These are phyloP conservation scores for Rhopalosiphum nymphaeae DNA, from an alignment of 2,888 invertebrate genomes.

Conservation along the genomic window DNA sequence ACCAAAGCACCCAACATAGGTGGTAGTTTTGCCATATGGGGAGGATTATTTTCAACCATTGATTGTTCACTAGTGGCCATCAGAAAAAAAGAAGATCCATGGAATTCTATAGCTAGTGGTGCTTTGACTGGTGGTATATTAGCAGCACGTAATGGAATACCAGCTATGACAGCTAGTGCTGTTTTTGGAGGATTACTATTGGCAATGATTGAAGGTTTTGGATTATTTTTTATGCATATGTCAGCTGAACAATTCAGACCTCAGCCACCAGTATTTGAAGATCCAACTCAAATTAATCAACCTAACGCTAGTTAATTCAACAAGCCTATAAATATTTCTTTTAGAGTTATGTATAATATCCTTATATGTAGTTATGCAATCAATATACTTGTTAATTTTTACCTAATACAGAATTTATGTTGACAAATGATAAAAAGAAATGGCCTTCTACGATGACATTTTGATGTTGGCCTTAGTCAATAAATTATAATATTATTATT, in stretches of 20 bases:
- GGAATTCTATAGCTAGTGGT: slow-evolving; percentile 96
- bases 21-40: slow-evolving; percentile 99
- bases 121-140: slow-evolving; percentile 96
- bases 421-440: background rate
- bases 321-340: background rate
- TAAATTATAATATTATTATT: background rate
- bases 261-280: slow-evolving; percentile 79
- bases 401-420: background rate
- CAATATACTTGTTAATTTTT: slow-evolving; percentile 36
- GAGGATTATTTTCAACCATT: slow-evolving; percentile 96
- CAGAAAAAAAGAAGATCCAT: slow-evolving; percentile 96
- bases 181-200: slow-evolving; percentile 94
- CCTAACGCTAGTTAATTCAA: slow-evolving; percentile 20
- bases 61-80: slow-evolving; percentile 95
- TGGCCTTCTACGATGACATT: background rate
- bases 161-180: slow-evolving; percentile 95
- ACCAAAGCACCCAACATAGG: slow-evolving; percentile 88
- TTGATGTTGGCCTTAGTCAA: background rate
- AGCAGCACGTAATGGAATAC: slow-evolving; percentile 92
- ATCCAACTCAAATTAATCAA: slow-evolving; percentile 74
- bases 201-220: slow-evolving; percentile 96
- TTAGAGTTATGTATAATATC: slow-evolving; percentile 2
- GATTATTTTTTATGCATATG: slow-evolving; percentile 91
- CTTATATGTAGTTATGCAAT: slow-evolving; percentile 27
- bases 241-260: slow-evolving; percentile 95